phyloP scores from a whole-genome alignment of 2,113 vertebrate genomes.

The Megaleporinus macrocephalus region DNA sequence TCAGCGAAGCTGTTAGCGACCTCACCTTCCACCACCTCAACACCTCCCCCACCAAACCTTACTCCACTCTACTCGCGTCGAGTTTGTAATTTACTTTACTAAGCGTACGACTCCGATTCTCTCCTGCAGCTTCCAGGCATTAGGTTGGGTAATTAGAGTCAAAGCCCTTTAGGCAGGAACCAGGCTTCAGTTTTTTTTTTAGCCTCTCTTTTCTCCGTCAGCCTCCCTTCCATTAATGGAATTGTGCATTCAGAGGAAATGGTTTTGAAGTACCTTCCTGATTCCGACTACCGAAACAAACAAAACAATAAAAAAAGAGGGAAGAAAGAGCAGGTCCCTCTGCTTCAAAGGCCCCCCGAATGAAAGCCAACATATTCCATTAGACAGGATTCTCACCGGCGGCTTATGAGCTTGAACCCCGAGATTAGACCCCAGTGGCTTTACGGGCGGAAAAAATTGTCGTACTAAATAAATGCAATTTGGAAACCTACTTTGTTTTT shows the following conservation, averaged over 20 bases:
- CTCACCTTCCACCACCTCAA: not conserved
- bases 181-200: not conserved
- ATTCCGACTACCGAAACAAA: constrained; percentile 4
- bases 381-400: not conserved
- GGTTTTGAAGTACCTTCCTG: constrained; percentile 18
- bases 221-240: constrained; percentile 1
- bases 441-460: not conserved
- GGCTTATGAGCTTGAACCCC: not conserved
- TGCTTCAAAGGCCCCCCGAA: not conserved
- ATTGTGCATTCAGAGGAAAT: constrained; percentile 2
- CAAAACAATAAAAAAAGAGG: not conserved
- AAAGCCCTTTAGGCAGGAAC: not conserved
- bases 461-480: not conserved
- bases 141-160: not conserved
- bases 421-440: not conserved
- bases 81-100: not conserved
- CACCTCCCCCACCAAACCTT: not conserved
- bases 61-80: not conserved
- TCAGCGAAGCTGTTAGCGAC: not conserved
- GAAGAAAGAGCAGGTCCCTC: not conserved
- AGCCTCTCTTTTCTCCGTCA: not conserved
- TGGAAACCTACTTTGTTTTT: not conserved
- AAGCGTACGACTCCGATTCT: not conserved
- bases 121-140: not conserved
- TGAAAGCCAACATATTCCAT: not conserved